These are phyloP conservation scores for Anthophora plumipes DNA, from an alignment of 2,888 invertebrate species.

Conservation along the genomic window DNA sequence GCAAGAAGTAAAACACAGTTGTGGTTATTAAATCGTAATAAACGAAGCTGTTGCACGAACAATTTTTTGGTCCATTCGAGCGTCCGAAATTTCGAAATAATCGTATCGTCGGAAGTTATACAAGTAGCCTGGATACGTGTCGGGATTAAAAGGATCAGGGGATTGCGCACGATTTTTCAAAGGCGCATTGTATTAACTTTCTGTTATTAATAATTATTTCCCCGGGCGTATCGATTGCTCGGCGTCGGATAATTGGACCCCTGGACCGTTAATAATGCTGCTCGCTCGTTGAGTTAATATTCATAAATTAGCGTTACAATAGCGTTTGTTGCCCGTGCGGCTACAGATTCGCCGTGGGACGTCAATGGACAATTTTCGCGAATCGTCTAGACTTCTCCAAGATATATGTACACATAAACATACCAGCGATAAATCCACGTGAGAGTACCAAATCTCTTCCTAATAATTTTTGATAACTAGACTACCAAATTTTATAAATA, in stretches of 20 bases:
- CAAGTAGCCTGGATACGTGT: too few species aligned
- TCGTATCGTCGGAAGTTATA: background rate
- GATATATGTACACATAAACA: background rate
- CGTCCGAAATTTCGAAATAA: background rate
- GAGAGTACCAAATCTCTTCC: too few species aligned
- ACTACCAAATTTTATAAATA: too few species aligned
- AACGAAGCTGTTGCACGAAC: background rate
- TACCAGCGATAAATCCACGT: conserved; percentile 1
- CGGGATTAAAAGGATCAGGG: conserved; percentile 12
- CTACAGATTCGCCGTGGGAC: background rate
- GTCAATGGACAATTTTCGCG: conserved; percentile 1
- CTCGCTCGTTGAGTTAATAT: conserved; percentile 62
- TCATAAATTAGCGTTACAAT: conserved; percentile 62
- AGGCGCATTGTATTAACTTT: conserved; percentile 50
- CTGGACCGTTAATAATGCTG: conserved; percentile 52
- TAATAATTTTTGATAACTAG: too few species aligned
- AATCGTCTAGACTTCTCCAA: background rate
- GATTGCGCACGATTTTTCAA: conserved; percentile 38
- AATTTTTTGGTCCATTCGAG: background rate
- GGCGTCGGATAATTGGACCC: conserved; percentile 53
- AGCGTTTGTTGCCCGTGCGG: conserved; percentile 40
- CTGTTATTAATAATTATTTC: conserved; percentile 59
- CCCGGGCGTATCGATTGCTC: conserved; percentile 53
- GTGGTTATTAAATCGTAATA: too few species aligned
- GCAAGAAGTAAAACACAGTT: too few species aligned